phyloP scores from a whole-genome alignment of 2,888 invertebrate genomes.

The Quadroppia sp. region DNA sequence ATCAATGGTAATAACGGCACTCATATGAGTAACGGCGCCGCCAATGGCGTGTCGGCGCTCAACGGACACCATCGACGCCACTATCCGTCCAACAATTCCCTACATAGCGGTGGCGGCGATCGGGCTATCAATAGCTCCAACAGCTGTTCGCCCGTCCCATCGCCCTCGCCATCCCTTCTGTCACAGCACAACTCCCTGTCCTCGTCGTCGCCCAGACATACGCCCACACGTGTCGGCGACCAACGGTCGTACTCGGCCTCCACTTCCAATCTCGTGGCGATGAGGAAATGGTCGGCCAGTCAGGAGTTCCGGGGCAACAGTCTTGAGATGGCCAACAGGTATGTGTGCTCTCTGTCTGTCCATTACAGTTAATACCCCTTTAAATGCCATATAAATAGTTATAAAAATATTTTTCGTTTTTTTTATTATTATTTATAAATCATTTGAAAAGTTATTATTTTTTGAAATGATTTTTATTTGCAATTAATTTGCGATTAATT shows the following conservation, averaged over 20 bases:
- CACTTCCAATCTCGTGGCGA: constrained; percentile 46
- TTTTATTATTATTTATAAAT: too few relatives aligned
- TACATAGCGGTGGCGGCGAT: constrained; percentile 67
- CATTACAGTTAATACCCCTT: too few relatives aligned
- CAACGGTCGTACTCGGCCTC: constrained; percentile 45
- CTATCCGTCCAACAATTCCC: constrained; percentile 75
- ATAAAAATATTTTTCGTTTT: too few relatives aligned
- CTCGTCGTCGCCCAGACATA: constrained; percentile 44
- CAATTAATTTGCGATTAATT: too few relatives aligned
- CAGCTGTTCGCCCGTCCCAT: constrained; percentile 69
- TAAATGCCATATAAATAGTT: too few relatives aligned
- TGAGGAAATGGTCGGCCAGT: constrained; percentile 48
- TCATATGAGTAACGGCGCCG: neutral
- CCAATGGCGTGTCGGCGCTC: neutral
- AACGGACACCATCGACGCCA: constrained; percentile 55
- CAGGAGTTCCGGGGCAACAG: constrained; percentile 46
- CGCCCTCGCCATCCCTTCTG: constrained; percentile 56
- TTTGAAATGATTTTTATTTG: too few relatives aligned
- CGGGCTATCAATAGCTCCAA: constrained; percentile 70
- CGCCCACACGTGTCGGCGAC: constrained; percentile 52
- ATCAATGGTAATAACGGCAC: neutral
- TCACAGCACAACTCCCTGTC: constrained; percentile 49
- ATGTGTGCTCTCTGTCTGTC: too few relatives aligned
- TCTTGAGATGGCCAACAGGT: constrained; percentile 28
- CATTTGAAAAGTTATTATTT: too few relatives aligned